Conservation (phyloP, 2,888 invertebrate species). For the Pantelozetes paolii region DNA sequence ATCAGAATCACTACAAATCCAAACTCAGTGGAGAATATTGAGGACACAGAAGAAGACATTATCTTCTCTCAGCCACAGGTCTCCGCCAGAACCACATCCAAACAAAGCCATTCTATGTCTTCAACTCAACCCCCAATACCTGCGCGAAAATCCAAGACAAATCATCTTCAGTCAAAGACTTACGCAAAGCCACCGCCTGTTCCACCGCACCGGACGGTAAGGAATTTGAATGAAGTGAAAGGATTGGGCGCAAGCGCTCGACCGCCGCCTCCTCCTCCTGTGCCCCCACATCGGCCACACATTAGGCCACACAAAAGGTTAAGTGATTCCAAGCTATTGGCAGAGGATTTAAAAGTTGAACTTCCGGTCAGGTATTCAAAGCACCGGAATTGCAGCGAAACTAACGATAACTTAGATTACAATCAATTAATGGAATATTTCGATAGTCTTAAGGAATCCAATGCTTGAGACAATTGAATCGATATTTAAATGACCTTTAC, state of each 20-base stretch:
- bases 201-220: constrained; percentile 33
- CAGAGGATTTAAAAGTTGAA: constrained; percentile 19
- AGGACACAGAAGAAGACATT: neutral
- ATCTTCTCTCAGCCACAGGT: neutral
- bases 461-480: constrained; percentile 53
- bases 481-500: neutral
- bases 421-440: constrained; percentile 97
- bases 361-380: neutral
- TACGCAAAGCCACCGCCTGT: constrained; percentile 37
- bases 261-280: constrained; percentile 21
- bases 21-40: constrained; percentile 43
- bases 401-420: constrained; percentile 79
- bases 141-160: neutral
- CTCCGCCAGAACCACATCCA: neutral
- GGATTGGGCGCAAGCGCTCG: neutral
- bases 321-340: neutral
- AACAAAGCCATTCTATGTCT: neutral
- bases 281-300: constrained; percentile 13
- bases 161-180: neutral
- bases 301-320: neutral
- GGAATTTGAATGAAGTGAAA: neutral
- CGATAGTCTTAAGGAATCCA: constrained; percentile 88
- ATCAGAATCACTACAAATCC: constrained; percentile 54
- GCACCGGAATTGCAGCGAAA: constrained; percentile 44
- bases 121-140: constrained; percentile 19